A percentile compares a stretch with the other conserved stretches of the same genome.
Conservation (phyloP, 2,113 vertebrate genomes). For the Bufo bufo region DNA sequence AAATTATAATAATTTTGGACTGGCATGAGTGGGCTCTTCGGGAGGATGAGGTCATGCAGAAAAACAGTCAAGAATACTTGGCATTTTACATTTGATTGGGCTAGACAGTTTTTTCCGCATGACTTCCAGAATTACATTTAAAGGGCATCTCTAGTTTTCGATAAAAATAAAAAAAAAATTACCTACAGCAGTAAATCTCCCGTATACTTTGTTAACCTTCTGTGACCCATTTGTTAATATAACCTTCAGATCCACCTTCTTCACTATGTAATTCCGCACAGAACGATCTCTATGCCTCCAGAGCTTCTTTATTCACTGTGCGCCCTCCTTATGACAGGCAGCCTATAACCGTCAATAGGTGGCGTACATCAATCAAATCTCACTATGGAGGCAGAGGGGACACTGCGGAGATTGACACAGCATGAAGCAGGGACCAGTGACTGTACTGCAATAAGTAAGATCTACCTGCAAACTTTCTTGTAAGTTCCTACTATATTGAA, state of each 20-base stretch:
- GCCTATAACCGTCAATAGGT: neutral
- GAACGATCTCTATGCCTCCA: neutral
- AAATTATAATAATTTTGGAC: neutral
- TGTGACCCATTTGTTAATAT: neutral
- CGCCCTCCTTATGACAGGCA: too few relatives aligned
- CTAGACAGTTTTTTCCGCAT: neutral
- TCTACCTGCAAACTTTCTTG: neutral
- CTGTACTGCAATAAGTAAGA: neutral
- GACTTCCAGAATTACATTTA: neutral
- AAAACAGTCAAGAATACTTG: neutral
- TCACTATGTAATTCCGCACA: neutral
- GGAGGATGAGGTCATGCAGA: neutral
- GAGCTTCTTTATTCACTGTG: too few relatives aligned
- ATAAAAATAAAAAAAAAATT: neutral
- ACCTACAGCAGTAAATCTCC: neutral
- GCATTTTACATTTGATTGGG: neutral
- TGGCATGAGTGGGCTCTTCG: neutral
- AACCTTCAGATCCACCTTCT: neutral
- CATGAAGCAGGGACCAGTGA: neutral
- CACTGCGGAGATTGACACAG: too few relatives aligned
- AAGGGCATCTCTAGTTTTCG: neutral
- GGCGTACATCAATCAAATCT: neutral
- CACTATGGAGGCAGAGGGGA: neutral
- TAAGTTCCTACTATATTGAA: neutral
- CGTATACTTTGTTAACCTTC: neutral